A percentile compares a stretch with the other conserved stretches of the same genome.
Evolutionary conservation across 2,888 invertebrate species (phyloP).

Genomic region (Caprella mutica): DNA sequence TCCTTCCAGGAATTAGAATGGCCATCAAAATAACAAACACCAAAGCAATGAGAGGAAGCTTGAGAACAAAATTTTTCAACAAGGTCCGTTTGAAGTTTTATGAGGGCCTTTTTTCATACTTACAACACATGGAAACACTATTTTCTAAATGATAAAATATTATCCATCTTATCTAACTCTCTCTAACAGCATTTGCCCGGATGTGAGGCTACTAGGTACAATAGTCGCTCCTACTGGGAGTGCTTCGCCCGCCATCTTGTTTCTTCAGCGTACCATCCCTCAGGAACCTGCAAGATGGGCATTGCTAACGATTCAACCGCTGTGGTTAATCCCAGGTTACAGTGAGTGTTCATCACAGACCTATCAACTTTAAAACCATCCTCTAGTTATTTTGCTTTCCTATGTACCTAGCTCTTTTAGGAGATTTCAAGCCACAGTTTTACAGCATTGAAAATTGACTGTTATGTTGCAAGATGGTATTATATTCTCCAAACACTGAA

Average conservation of each 20-base stretch:
- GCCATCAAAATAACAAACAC: slow-evolving; percentile 66
- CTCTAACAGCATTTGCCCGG: slow-evolving; percentile 12
- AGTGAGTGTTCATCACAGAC: slow-evolving; percentile 3
- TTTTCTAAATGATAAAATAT: not conserved
- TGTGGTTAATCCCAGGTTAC: slow-evolving; percentile 59
- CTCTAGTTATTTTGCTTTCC: too few relatives aligned
- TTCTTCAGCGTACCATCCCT: slow-evolving; percentile 51
- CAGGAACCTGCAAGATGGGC: slow-evolving; percentile 76
- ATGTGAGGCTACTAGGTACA: slow-evolving; percentile 5
- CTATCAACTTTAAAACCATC: too few relatives aligned
- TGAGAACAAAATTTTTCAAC: slow-evolving; percentile 57
- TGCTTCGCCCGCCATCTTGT: slow-evolving; percentile 22
- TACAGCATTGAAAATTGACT: too few relatives aligned
- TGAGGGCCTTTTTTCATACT: not conserved
- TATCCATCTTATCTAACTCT: not conserved
- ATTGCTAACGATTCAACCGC: slow-evolving; percentile 50
- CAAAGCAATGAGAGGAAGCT: slow-evolving; percentile 50
- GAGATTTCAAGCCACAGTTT: too few relatives aligned
- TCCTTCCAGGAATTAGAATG: slow-evolving; percentile 58
- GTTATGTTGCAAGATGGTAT: too few relatives aligned
- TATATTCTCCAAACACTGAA: too few relatives aligned
- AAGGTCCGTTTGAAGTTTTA: slow-evolving; percentile 43
- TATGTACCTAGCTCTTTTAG: too few relatives aligned
- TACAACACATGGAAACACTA: not conserved
- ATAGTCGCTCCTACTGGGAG: slow-evolving; percentile 20